phyloP scores from a whole-genome alignment of 2,797 vertebrate species.

The Helarctos malayanus region DNA sequence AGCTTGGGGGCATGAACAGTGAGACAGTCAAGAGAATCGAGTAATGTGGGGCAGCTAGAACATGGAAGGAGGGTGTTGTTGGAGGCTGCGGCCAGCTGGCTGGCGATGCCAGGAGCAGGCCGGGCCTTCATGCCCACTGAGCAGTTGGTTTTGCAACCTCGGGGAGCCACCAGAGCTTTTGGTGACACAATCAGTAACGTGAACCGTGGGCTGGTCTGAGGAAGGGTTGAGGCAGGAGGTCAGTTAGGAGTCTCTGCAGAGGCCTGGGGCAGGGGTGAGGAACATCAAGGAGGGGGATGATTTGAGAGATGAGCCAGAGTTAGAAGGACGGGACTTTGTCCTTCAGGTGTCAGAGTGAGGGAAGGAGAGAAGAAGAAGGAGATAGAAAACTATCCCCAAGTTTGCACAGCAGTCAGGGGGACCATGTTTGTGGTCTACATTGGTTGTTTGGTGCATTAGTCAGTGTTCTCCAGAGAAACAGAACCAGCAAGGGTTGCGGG shows the following conservation, averaged over 20 bases:
- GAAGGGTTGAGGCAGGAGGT: not conserved
- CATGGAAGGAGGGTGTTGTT: not conserved
- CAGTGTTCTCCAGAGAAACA: not conserved
- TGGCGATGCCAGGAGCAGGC: not conserved
- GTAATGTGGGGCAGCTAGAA: not conserved
- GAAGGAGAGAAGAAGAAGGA: not conserved
- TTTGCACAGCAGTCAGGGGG: not conserved
- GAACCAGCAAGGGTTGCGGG: not conserved
- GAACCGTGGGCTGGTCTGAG: not conserved
- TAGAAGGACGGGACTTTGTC: not conserved
- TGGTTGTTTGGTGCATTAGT: not conserved
- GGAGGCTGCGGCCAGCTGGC: not conserved
- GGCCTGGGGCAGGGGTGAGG: not conserved
- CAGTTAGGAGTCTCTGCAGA: not conserved
- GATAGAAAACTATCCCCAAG: not conserved
- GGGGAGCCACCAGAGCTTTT: not conserved
- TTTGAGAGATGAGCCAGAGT: not conserved
- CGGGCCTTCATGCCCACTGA: not conserved
- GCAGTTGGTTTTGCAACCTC: not conserved
- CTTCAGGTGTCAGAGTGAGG: not conserved
- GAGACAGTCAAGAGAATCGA: not conserved
- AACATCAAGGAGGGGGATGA: rapidly evolving
- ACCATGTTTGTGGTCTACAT: not conserved
- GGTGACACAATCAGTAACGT: no score
- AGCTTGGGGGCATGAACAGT: not conserved